Base-by-base conservation (phyloP, 1,140 invertebrate species). In the Drosophila quadrilineata region DNA sequence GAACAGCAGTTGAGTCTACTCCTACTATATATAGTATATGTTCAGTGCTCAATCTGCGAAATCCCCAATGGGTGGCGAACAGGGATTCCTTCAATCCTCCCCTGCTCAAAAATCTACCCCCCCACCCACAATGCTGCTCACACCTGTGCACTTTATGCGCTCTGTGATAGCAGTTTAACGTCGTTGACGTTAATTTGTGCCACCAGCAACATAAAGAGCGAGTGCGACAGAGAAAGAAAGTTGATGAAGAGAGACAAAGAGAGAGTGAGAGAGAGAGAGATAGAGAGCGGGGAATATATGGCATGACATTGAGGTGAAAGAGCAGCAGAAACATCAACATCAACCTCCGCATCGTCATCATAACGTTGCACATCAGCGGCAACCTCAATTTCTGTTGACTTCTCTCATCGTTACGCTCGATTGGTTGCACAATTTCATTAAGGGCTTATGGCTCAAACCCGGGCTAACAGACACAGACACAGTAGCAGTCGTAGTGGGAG, bases 391-490 rank as follows among this genome's bases (percentile, higher is more conserved):
- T 88, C 74, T 75, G 87, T 71, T 88, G 86, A 88, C 86, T 88
- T 88, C 80, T 84, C 71, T 80, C 82, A 68, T 86, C 87, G 75
- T 80, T 70, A 80, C 87, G 73, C 87, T 87, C 87, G 71, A 88
- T 88, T 88, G 87, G 86, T 70, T 88, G 87, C 87, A 88, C 87
- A 88, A 88, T 88, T 88, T 88, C 87, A 88, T 88, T 88, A 88
- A 76, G 75, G 76, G 66, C 76, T 77, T 65, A 57, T 85, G 74
- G 59, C 71, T 68, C 21, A 35, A 26, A 14, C 41, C 72, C 58
- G 53, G 52, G 45, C 48, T 26, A 14, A 6, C 12, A 10, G 46
- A 16, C 63, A 59, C n/a, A n/a, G n/a, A n/a, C n/a, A n/a, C n/a
- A n/a, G n/a, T n/a, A n/a, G n/a, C n/a, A n/a, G n/a, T n/a, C n/a